Evolutionary conservation across 2,797 vertebrate genomes (phyloP).

Genomic region (Gymnoscopelus microlampas): DNA sequence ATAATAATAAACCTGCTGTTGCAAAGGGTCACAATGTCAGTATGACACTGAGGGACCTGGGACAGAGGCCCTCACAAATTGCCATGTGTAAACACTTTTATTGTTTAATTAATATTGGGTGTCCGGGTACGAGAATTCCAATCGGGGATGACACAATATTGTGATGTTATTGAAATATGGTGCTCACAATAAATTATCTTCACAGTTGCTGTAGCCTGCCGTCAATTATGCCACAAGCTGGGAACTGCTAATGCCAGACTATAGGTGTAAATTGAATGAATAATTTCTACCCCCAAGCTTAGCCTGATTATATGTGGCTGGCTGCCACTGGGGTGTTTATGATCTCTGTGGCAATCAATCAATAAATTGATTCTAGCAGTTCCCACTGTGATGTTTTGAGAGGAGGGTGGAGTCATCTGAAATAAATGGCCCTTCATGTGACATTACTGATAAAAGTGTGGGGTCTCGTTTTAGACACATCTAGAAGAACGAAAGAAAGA

Average conservation of each 20-base stretch:
- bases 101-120: no score
- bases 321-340: slow-evolving; percentile 56
- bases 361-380: slow-evolving; percentile 57
- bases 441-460: no score
- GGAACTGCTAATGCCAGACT: slow-evolving; percentile 50
- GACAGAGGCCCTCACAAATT: no score
- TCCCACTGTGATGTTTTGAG: slow-evolving; percentile 47
- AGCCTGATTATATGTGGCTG: slow-evolving; percentile 45
- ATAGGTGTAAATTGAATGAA: slow-evolving; percentile 49
- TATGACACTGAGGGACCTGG: no score
- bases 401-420: not conserved
- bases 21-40: no score
- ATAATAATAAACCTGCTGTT: no score
- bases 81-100: no score
- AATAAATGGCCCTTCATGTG: no score
- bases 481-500: no score
- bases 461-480: no score
- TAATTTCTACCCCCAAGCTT: slow-evolving; percentile 45
- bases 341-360: slow-evolving; percentile 52
- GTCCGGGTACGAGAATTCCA: not conserved
- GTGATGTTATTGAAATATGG: slow-evolving; percentile 8
- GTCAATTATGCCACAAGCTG: slow-evolving; percentile 62
- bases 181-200: slow-evolving; percentile 37
- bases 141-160: not conserved
- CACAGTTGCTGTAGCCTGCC: slow-evolving; percentile 44